Base-by-base conservation (phyloP, 2,113 vertebrate genomes). In the Plotosus lineatus region DNA sequence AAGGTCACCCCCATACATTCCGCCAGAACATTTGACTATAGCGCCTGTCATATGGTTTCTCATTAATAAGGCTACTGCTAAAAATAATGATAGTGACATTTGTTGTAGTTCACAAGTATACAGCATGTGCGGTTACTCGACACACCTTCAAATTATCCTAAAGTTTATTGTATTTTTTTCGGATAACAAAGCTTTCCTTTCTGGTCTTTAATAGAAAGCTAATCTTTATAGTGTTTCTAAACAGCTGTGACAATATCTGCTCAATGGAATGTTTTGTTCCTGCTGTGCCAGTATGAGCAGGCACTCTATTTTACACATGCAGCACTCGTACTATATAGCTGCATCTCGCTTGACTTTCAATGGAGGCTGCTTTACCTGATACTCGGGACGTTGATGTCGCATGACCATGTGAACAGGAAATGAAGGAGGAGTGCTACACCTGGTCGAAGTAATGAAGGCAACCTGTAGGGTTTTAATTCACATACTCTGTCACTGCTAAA, bases 11-110 rank as follows among this genome's bases (percentile, higher is more conserved):
- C 6, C n/a, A 3, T 26, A 28, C 51, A 50, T 65, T 12, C 60
- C 40, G 56, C 28, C 19, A 66, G 60, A 21, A 33, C 28, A 44
- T 51, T 38, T 82, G 83, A 85, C 42, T 72, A 46, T 19, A 69
- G 51, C 71, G 51, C 75, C 58, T 84, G 79, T 84, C 79, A 85
- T 78, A 75, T 75, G 75, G 48, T 46, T 73, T 40, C 53, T 68
- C 3, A 21, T 42, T 85, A 79, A 85, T 46, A 19, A 71, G 66
- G 56, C 83, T 55, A 28, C 26, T 61, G 72, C 63, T 82, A 81
- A 63, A 75, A n/a, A n/a, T 58, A 75, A 56, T n/a, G 44, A 40
- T 55, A 46, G 23, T 82, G 81, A 83, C 66, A 73, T 75, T 71
- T 80, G 68, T 68, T 36, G 46, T 46, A 33, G 28, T 61, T 76